Evolutionary conservation across 2,113 vertebrate genomes (phyloP), one percentile per base, ranked within the genome.

Genomic region (Rhinopomastus cyanomelas): DNA sequence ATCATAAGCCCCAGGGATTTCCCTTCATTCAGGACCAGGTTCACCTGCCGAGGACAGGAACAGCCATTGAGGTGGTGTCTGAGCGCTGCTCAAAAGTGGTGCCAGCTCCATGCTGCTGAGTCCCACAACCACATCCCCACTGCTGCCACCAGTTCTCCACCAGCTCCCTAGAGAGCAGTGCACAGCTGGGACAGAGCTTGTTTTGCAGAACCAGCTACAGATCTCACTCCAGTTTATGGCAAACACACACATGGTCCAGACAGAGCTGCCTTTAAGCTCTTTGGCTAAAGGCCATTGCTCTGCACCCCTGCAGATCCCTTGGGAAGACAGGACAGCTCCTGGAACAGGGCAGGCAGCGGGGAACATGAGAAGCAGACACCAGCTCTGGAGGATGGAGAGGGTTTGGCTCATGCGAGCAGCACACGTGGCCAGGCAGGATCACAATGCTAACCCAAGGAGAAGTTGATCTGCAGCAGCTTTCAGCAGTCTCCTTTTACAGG

Each of bases 1-100:
- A 99, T 99, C 93, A 99, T 99, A 75, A 99, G 97, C 56, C 99
- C 99, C 92, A 99, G 96, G 60, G 99, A 99, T 5, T 98, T 98
- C 17, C 99, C 99, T 9, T 99, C 98, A 3, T 98, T 98, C 96
- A 99, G 95, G 46, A 99, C 98, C 97, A 99, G 93, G 92, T 99
- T 99, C 79, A 99, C 99, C 99, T 99, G 95, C 39, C 76, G 49
- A 68, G 60, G 46, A 42, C 0, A 51, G 61, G 30, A 81, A 72
- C 12, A 55, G 72, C 18, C 18, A 12, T 29, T 75, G 3, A 1
- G 1, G 2, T 3, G 56, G n/a, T 34, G 32, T 3, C 36, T 12
- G 17, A 20, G 29, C 1, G 3, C 44, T 57, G 34, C 72, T n/a
- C 32, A 23, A 46, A 21, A 53, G 11, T 29, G 8, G 37, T 0